These are phyloP conservation scores for Polydesmus complanatus DNA, from an alignment of 2,888 invertebrate genomes.

Conservation along the genomic window DNA sequence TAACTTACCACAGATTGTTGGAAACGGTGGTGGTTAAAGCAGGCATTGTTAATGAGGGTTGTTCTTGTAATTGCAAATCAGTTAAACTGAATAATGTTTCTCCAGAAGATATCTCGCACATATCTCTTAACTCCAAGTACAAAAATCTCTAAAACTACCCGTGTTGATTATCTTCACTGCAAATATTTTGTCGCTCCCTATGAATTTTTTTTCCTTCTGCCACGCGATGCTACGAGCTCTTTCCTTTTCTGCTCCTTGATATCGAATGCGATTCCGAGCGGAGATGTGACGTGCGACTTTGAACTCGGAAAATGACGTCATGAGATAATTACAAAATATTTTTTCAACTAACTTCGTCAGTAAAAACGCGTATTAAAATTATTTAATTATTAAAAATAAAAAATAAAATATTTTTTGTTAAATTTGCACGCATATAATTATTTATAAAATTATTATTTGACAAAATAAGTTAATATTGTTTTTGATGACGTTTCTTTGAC, in stretches of 20 bases:
- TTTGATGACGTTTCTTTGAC: background rate
- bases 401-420: too few species aligned
- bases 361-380: too few species aligned
- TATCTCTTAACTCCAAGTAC: constrained; percentile 15
- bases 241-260: background rate
- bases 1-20: constrained; percentile 16
- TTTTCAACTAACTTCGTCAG: too few species aligned
- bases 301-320: background rate
- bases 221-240: background rate
- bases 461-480: too few species aligned
- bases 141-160: constrained; percentile 2
- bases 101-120: constrained; percentile 18
- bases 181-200: background rate
- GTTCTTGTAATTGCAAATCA: constrained; percentile 14
- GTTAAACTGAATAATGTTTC: constrained; percentile 19
- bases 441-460: too few species aligned
- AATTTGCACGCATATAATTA: too few species aligned
- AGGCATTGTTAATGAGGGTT: constrained; percentile 16
- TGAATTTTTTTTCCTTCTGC: constrained; percentile 1
- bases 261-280: constrained; percentile 15
- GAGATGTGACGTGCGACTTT: background rate
- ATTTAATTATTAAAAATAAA: too few species aligned
- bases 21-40: constrained; percentile 16
- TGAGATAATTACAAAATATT: background rate
- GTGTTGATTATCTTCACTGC: background rate